Conservation (phyloP, 1,140 invertebrate species). For the Oryctes rhinoceros region DNA sequence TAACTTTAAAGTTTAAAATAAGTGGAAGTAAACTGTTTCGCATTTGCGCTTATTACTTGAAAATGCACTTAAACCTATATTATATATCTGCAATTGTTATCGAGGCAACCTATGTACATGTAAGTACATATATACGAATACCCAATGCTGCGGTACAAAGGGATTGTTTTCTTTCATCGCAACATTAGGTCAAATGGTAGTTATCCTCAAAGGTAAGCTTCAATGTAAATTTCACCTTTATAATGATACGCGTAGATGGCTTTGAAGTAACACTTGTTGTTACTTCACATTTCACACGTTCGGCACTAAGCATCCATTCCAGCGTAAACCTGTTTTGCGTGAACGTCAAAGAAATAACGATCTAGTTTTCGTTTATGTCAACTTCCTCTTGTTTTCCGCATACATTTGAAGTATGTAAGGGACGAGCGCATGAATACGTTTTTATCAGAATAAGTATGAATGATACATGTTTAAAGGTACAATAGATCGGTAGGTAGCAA, state of each 20-base stretch:
- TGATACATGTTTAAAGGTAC: no score
- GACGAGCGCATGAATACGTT: no score
- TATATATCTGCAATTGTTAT: not conserved
- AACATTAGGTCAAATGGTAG: not conserved
- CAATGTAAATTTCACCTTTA: constrained; percentile 5
- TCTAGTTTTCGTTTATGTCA: not conserved
- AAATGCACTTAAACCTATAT: not conserved
- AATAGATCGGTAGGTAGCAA: no score
- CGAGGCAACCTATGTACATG: not conserved
- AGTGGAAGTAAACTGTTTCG: no score
- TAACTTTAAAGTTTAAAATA: no score
- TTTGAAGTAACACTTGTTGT: not conserved
- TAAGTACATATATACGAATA: not conserved
- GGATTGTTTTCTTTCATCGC: not conserved
- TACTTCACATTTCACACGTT: not conserved
- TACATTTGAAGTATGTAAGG: no score
- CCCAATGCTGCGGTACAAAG: not conserved
- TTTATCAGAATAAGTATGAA: no score
- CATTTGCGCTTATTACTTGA: no score
- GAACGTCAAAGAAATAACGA: not conserved
- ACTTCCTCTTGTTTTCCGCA: not conserved
- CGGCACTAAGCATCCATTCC: not conserved
- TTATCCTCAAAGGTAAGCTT: not conserved
- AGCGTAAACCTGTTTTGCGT: not conserved
- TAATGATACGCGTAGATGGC: not conserved